Evolutionary conservation across 2,113 vertebrate species (phyloP).

Genomic region (Gracilinanus agilis): DNA sequence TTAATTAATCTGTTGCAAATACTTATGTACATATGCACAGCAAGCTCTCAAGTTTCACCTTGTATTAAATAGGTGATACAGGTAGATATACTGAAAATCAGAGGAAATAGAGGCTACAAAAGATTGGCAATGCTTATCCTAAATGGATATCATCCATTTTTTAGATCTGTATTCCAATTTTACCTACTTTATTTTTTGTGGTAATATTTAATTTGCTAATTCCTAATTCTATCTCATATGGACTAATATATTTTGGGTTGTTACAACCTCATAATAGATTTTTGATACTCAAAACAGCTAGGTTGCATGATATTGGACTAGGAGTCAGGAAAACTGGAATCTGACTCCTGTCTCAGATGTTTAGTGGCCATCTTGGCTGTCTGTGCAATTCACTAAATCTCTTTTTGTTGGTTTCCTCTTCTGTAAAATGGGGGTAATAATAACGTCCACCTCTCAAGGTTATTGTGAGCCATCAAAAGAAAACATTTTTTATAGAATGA

Average conservation of each 20-base stretch:
- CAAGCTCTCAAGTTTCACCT: background rate
- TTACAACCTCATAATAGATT: background rate
- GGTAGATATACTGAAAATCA: background rate
- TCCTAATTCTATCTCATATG: background rate
- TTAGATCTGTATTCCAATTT: slow-evolving; percentile 17
- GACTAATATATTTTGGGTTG: background rate
- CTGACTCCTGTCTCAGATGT: background rate
- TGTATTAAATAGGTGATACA: background rate
- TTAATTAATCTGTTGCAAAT: background rate
- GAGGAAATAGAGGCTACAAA: background rate
- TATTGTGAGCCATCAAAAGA: background rate
- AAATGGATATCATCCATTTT: slow-evolving; percentile 39
- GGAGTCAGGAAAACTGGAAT: background rate
- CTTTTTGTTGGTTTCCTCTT: background rate
- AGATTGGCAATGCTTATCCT: background rate
- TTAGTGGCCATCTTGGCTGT: background rate
- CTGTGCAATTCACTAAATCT: background rate
- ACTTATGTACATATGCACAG: background rate
- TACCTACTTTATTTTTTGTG: background rate
- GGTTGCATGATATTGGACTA: background rate
- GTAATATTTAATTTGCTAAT: background rate
- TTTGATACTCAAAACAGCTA: background rate
- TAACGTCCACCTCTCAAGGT: background rate
- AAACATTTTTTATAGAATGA: background rate
- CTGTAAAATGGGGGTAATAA: background rate